Evolutionary conservation across 2,113 vertebrate species (phyloP), one percentile per base, ranked within the genome.

Genomic region (Raphicerus campestris): DNA sequence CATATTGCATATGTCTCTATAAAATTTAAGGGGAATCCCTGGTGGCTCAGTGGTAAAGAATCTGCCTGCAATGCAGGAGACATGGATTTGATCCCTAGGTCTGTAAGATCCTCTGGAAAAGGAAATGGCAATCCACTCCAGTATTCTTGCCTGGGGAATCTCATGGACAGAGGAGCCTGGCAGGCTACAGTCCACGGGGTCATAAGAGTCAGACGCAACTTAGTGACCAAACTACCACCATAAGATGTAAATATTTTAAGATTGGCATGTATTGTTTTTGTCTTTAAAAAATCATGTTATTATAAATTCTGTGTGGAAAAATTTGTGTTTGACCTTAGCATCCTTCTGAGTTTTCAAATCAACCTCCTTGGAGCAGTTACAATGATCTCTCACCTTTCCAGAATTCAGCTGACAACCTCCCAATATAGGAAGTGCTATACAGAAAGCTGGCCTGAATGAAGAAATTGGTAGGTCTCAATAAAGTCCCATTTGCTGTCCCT

Each of bases 241-340:
- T 73, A 94, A 35, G 80, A 75, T 75, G 70, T 90, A 35, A 70
- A 81, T 86, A 81, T 89, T 96, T 94, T 20, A 16, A 87, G 92
- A 55, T 47, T 92, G 56, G 5, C n/a, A 73, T 14, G 10, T 61
- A 77, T 70, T 87, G 32, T 15, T 73, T 92, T 89, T 58, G 19
- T 94, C 51, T 87, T 77, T 13, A 95, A 81, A 95, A 87, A 87
- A 66, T 47, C 30, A 42, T 30, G 75, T 81, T 91, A 55, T 95
- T 77, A 82, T 88, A 84, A 87, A 92, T 88, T 91, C 42, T 61
- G 75, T 90, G 24, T 87, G 58, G 30, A n/a, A 92, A 53, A 39
- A 86, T 73, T 89, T 32, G 35, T 58, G 93, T 84, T 10, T 93
- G 35, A 70, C 6, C 60, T 82, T 81, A n/a, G 13, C 45, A 22